Percentiles rank a stretch among this genome's conserved stretches.
These are phyloP conservation scores for Isaurus tuberculatus DNA, from an alignment of 92 coral and sea anemone genomes.

Conservation along the genomic window DNA sequence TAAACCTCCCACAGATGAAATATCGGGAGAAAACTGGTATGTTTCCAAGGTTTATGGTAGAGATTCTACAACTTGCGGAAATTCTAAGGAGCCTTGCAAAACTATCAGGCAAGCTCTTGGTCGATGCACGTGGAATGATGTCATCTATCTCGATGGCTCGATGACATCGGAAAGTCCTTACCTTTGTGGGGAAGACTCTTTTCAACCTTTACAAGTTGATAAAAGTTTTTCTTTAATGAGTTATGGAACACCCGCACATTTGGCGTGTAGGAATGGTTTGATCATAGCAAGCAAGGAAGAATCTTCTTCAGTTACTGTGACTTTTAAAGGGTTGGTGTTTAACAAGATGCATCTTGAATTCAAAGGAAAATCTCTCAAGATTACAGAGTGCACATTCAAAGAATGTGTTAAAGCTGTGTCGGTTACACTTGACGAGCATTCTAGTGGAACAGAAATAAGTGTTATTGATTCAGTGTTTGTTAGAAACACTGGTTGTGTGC, in stretches of 20 bases:
- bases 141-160: constrained; percentile 33
- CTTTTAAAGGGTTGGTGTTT: constrained; percentile 10
- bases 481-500: background rate
- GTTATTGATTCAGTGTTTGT: background rate
- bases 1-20: background rate
- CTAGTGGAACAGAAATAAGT: constrained; percentile 4
- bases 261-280: constrained; percentile 4
- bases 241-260: constrained; percentile 2
- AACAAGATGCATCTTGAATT: constrained; percentile 1
- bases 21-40: constrained; percentile 20
- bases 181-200: constrained; percentile 5
- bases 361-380: constrained; percentile 27
- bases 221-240: constrained; percentile 6
- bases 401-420: constrained; percentile 5
- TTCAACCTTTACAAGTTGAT: constrained; percentile 5
- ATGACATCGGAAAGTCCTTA: constrained; percentile 20
- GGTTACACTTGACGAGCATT: background rate
- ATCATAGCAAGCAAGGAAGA: background rate
- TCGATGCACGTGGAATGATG: constrained; percentile 2
- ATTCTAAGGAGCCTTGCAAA: constrained; percentile 1
- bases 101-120: constrained; percentile 17
- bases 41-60: constrained; percentile 18
- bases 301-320: constrained; percentile 6
- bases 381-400: constrained; percentile 31
- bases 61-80: constrained; percentile 25